Percentiles rank a stretch among this genome's conserved stretches.
phyloP scores from a whole-genome alignment of 2,888 invertebrate genomes.

The Hirtodrosophila confusa region DNA sequence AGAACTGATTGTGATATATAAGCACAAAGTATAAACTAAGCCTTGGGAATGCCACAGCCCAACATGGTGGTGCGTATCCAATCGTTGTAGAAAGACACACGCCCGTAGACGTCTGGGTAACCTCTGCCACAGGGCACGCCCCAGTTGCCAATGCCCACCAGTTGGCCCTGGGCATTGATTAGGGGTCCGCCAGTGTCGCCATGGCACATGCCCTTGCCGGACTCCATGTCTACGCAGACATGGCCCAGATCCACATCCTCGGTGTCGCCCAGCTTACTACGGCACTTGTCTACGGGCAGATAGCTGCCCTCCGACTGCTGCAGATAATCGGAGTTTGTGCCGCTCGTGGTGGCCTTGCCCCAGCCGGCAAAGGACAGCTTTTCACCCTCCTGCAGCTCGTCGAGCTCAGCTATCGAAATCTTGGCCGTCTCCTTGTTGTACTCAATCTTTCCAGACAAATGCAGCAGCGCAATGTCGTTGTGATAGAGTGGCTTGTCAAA shows the following conservation, averaged over 20 bases:
- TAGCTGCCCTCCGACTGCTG: constrained; percentile 86
- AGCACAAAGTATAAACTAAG: neutral
- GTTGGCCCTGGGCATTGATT: constrained; percentile 53
- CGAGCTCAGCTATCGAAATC: constrained; percentile 84
- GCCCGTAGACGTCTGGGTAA: constrained; percentile 76
- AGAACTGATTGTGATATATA: constrained; percentile 19
- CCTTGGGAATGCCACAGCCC: constrained; percentile 52
- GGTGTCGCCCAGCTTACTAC: constrained; percentile 83
- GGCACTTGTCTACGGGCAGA: constrained; percentile 85
- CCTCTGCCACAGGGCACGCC: constrained; percentile 78
- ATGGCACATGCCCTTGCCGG: constrained; percentile 85
- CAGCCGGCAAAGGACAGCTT: constrained; percentile 86
- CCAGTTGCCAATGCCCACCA: constrained; percentile 79
- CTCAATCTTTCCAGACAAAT: constrained; percentile 85
- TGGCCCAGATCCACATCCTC: constrained; percentile 85
- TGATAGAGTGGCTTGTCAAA: constrained; percentile 68
- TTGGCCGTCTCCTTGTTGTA: constrained; percentile 85
- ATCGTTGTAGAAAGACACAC: constrained; percentile 73
- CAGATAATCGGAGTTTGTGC: constrained; percentile 85
- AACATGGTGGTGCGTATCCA: constrained; percentile 70
- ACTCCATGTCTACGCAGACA: constrained; percentile 85
- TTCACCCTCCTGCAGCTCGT: constrained; percentile 83
- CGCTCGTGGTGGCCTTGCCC: constrained; percentile 85
- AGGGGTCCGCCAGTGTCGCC: constrained; percentile 77
- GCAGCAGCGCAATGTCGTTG: constrained; percentile 89